These are phyloP conservation scores for Camponotus floridanus DNA, from an alignment of 1,140 invertebrate genomes.

Conservation along the genomic window DNA sequence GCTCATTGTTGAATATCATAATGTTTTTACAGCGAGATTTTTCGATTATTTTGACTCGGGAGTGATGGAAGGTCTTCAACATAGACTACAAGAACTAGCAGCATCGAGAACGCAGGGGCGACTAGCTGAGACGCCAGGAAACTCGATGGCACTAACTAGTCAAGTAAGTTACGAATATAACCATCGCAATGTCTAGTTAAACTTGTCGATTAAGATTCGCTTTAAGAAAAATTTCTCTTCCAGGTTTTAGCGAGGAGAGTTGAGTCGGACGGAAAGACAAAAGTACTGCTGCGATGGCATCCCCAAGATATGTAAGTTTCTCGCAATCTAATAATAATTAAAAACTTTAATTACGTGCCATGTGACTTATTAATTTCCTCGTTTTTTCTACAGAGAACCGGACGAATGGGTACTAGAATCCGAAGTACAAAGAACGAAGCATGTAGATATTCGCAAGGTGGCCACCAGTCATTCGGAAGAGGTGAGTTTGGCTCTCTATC, in stretches of 20 bases:
- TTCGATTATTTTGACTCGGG: conserved; percentile 96
- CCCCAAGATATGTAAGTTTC: conserved; percentile 90
- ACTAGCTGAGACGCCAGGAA: conserved; percentile 85
- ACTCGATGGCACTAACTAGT: conserved; percentile 89
- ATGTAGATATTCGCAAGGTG: conserved; percentile 86
- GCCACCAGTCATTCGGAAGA: conserved; percentile 82
- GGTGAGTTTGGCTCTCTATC: conserved; percentile 80
- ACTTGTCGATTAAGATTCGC: background rate
- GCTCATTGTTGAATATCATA: background rate
- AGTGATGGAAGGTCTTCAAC: conserved; percentile 94
- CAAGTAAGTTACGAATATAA: conserved; percentile 84
- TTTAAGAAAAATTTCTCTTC: conserved; percentile 55
- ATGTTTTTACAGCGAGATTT: conserved; percentile 89
- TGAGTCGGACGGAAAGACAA: conserved; percentile 87
- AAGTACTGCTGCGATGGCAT: conserved; percentile 90
- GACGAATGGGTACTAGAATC: conserved; percentile 89
- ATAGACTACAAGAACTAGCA: conserved; percentile 88
- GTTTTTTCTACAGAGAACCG: conserved; percentile 83
- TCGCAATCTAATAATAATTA: background rate
- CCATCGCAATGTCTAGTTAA: background rate
- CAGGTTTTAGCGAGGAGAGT: conserved; percentile 89
- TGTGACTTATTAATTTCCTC: background rate
- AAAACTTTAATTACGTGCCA: background rate
- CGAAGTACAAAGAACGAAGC: conserved; percentile 86
- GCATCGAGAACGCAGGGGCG: conserved; percentile 88